Conservation (phyloP, 2,113 vertebrate genomes). For the Paradoxurus hermaphroditus region DNA sequence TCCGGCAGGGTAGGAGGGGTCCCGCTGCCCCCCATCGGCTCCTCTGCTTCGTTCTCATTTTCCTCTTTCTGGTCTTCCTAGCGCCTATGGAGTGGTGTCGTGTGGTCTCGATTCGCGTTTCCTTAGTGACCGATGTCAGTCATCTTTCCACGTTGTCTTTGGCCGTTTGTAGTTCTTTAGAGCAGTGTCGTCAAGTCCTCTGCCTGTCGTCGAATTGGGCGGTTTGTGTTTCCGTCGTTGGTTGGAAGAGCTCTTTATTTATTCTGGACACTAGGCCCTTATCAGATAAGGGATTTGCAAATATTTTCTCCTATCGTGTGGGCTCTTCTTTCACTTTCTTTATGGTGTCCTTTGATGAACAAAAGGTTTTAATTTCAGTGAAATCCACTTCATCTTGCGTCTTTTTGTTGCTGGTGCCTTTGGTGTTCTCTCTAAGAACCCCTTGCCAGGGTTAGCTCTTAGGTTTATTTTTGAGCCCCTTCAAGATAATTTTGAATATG, state of each 20-base stretch:
- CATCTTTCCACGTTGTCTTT: not conserved
- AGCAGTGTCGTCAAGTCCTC: not conserved
- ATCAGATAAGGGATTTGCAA: too few species aligned
- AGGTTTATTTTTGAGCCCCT: fast-evolving
- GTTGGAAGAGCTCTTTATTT: not conserved
- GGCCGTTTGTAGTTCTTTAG: not conserved
- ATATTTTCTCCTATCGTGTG: not conserved
- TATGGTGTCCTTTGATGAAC: not conserved
- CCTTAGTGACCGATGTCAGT: fast-evolving
- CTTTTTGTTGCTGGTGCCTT: not conserved
- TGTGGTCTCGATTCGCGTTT: fast-evolving
- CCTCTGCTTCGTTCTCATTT: not conserved
- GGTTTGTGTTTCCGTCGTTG: not conserved
- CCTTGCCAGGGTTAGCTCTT: not conserved
- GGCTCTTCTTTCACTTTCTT: not conserved
- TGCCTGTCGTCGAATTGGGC: not conserved
- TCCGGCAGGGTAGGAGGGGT: fast-evolving
- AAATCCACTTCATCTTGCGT: not conserved
- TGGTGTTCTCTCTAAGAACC: not conserved
- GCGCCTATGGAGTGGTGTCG: fast-evolving
- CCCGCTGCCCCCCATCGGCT: fast-evolving
- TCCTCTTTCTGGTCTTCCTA: not conserved
- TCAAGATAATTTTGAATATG: not conserved
- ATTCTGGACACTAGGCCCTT: not conserved
- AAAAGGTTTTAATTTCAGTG: not conserved